These are phyloP conservation scores for Spinibarbus caldwelli DNA, from an alignment of 2,797 vertebrate genomes.

Conservation along the genomic window DNA sequence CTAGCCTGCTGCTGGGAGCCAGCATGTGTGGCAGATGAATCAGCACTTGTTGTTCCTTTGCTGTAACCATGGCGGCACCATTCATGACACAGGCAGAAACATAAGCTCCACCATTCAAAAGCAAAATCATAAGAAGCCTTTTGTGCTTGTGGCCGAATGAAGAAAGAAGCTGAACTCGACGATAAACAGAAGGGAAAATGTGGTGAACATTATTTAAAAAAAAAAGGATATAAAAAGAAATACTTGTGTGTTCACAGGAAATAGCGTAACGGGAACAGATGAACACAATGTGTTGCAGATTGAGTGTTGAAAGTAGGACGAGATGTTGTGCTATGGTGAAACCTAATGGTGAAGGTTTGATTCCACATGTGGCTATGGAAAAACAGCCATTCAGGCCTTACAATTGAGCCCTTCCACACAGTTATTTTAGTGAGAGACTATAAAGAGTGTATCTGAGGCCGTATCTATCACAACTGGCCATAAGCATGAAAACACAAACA, in stretches of 20 bases:
- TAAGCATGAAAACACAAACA: background rate
- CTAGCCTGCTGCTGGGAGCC: background rate
- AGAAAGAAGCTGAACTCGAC: background rate
- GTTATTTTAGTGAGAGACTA: background rate
- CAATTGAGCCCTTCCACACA: background rate
- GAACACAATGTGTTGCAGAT: constrained; percentile 9
- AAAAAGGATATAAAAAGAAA: too few species aligned
- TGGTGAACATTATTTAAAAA: background rate
- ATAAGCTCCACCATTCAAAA: constrained; percentile 1
- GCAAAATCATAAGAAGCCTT: constrained; percentile 12
- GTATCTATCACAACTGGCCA: background rate
- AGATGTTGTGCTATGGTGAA: constrained; percentile 6
- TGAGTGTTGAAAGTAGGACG: background rate
- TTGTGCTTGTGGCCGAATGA: background rate
- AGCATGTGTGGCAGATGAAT: constrained; percentile 29
- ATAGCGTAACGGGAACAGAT: background rate
- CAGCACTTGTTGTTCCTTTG: constrained; percentile 28
- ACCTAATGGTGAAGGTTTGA: constrained; percentile 1
- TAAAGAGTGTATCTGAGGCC: background rate
- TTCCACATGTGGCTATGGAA: background rate
- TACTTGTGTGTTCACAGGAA: background rate
- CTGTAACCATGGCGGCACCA: constrained; percentile 37
- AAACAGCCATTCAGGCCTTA: constrained; percentile 6
- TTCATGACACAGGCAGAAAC: constrained; percentile 38
- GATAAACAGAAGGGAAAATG: constrained; percentile 1